Evolutionary conservation across 2,113 vertebrate species (phyloP), one percentile per base, ranked within the genome.

Genomic region (Sinosuthora webbiana): DNA sequence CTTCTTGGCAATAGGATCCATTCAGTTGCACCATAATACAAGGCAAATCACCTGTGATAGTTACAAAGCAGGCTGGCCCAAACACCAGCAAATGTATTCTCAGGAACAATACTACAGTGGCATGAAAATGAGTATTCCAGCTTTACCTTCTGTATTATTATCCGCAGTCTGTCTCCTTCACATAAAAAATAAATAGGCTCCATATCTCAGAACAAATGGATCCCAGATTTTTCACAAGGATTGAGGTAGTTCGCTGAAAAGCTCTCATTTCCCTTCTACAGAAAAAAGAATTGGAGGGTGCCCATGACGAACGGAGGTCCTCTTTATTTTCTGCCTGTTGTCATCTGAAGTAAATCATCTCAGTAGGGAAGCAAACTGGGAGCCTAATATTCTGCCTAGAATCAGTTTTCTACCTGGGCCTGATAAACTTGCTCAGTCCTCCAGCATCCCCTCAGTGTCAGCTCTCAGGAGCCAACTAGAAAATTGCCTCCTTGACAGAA

Each of bases 181-280:
- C 60, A 93, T 94, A 87, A 95, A 96, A 95, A 96, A 94, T 89
- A 95, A 97, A 95, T 95, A 92, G 83, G 65, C 37, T 89, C 91
- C 93, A 73, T 95, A 91, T 82, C 87, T 94, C 77, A 90, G 63
- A 89, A 94, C 71, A 92, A 97, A 97, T 89, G 83, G 81, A 95
- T 95, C 93, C 95, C 95, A 95, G 81, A 94, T 95, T 94, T 96
- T 96, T 96, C 91, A 94, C 91, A 69, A 89, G 96, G 94, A 94
- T 75, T 95, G 93, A 92, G 83, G 81, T 81, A 95, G 91, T 91
- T 95, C 81, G 35, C 80, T 91, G 89, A 73, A 94, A 94, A 97
- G 76, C 87, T 92, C 87, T 95, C 87, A 92, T 97, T 94, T 94
- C 89, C 93, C 69, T 95, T 93, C 77, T 76, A 87, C 33, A 83